Percentiles rank a stretch among this genome's conserved stretches.
Conservation (phyloP, 2,797 vertebrate species). For the Uromys caudimaculatus region DNA sequence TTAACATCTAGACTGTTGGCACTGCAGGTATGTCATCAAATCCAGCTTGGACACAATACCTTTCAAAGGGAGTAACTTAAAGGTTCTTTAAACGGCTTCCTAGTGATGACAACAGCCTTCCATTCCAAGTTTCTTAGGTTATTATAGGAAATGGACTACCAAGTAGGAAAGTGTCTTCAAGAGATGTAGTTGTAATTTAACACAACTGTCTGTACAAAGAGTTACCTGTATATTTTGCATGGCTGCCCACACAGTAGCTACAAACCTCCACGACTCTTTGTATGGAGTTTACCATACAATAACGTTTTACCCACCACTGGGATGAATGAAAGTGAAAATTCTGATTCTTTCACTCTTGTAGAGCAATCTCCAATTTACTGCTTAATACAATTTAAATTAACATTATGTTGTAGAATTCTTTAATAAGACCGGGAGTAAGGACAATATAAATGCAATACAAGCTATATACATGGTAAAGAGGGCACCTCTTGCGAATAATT, state of each 20-base stretch:
- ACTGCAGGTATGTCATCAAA: neutral
- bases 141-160: slow-evolving; percentile 51
- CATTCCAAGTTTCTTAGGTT: slow-evolving; percentile 37
- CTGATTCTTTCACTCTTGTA: slow-evolving; percentile 50
- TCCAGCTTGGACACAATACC: neutral
- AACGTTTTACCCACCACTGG: neutral
- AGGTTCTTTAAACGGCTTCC: slow-evolving; percentile 55
- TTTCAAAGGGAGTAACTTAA: slow-evolving; percentile 49
- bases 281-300: neutral
- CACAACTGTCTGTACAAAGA: slow-evolving; percentile 54
- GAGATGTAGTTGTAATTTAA: slow-evolving; percentile 4
- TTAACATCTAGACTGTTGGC: neutral
- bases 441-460: slow-evolving; percentile 38
- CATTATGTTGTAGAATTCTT: neutral
- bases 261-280: neutral
- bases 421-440: neutral
- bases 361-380: neutral
- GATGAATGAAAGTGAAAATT: slow-evolving; percentile 48
- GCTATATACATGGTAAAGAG: neutral
- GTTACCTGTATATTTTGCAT: neutral
- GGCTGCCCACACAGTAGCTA: neutral
- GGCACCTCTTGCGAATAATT: slow-evolving; percentile 43
- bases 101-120: neutral
- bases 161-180: slow-evolving; percentile 45
- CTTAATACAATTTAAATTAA: slow-evolving; percentile 46